Evolutionary conservation across 2,797 vertebrate species (phyloP), one percentile per base, ranked within the genome.

Genomic region (Enteromius radiatus): DNA sequence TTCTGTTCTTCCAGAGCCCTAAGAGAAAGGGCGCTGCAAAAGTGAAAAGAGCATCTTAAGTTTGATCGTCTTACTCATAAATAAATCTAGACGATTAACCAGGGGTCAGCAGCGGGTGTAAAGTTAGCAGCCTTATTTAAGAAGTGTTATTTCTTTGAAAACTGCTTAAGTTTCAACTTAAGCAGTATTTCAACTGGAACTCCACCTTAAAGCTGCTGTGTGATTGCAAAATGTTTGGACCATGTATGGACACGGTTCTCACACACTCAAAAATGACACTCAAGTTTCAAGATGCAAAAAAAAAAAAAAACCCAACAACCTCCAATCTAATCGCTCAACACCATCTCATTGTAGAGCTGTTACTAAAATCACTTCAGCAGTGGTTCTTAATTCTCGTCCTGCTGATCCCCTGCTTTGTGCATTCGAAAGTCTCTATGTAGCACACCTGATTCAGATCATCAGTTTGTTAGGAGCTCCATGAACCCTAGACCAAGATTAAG

Each of bases 111-210:
- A 56, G 76, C 5, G 0, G n/a, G 15, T 41, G 10, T 26, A 15
- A 69, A 79, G 26, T 80, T 80, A 36, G 78, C 68, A 64, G 79
- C 56, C 68, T 49, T 61, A 73, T 26, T 81, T 36, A 26, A 23
- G 9, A 81, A 64, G 21, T n/a, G 1, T 36, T 9, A 15, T 12
- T 28, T 41, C 23, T 28, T 59, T 5, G 28, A 45, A 33, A 15
- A 61, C 41, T 28, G 68, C 68, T 80, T 23, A 0, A n/a, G n/a
- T n/a, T n/a, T n/a, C n/a, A 3, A 3, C 31, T 31, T 2, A 31
- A 31, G 3, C 2, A 63, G 12, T 12, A 17, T 8, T 38, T 54
- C n/a, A 43, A 61, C 54, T 3, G 1, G 17, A 81, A 63, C 4
- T 23, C 38, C 54, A 36, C 15, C 23, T 71, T 80, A 33, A 71